Conservation (phyloP, 2,113 vertebrate species). For the Platichthys flesus region DNA sequence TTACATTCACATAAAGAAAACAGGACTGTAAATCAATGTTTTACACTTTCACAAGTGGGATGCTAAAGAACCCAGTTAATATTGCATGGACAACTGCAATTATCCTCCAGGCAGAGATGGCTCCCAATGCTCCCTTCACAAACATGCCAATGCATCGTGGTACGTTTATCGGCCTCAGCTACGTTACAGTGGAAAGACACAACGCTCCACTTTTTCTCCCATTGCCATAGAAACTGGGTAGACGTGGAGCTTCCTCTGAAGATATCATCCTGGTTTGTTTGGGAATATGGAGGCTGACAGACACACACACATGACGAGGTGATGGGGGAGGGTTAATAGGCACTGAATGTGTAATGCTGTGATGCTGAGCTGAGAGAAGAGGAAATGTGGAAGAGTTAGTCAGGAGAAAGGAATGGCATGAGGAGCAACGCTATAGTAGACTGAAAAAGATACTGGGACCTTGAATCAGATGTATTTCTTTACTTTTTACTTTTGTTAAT, state of each 20-base stretch:
- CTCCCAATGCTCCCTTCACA: conserved; percentile 25
- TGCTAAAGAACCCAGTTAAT: conserved; percentile 35
- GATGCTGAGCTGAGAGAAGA: conserved; percentile 31
- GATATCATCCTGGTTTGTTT: conserved; percentile 49
- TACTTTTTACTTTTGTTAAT: not conserved
- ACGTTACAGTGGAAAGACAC: not conserved
- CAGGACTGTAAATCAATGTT: not conserved
- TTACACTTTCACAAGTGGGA: conserved; percentile 7
- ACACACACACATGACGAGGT: conserved; percentile 1
- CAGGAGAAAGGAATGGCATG: not conserved
- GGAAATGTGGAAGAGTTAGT: not conserved
- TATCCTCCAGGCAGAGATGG: conserved; percentile 25
- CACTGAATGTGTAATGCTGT: conserved; percentile 27
- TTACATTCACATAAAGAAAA: not conserved
- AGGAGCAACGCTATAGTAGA: not conserved
- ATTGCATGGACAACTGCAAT: conserved; percentile 44
- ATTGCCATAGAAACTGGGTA: conserved; percentile 66
- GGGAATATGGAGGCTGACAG: conserved; percentile 26
- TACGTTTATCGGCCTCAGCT: not conserved
- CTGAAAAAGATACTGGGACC: not conserved
- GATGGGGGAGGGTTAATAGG: conserved; percentile 41
- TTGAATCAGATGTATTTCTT: not conserved
- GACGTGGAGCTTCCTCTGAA: conserved; percentile 31
- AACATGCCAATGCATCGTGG: conserved; percentile 7
- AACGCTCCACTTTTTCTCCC: not conserved